Percentiles rank a stretch among this genome's conserved stretches.
These are phyloP conservation scores for Cossypha niveicapilla DNA, from an alignment of 2,797 vertebrate species.

Conservation along the genomic window DNA sequence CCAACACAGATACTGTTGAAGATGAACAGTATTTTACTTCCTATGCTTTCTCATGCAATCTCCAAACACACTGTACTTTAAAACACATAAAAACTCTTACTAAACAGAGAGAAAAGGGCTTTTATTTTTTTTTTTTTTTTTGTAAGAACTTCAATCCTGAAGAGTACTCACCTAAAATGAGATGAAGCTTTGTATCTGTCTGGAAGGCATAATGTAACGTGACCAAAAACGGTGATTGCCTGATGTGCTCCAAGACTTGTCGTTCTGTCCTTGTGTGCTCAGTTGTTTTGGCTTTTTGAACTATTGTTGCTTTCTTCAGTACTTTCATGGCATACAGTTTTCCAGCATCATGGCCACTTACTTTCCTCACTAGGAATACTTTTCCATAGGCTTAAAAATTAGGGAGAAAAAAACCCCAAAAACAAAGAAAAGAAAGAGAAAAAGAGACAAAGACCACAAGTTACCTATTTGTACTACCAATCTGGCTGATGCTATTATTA, in stretches of 20 bases:
- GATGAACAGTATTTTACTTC: slow-evolving; percentile 20
- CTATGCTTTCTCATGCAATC: background rate
- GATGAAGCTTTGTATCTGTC: slow-evolving; percentile 97
- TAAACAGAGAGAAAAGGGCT: background rate
- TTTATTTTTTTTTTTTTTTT: background rate
- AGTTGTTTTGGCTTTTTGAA: slow-evolving; percentile 97
- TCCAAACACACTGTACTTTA: background rate
- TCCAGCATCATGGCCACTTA: slow-evolving; percentile 92
- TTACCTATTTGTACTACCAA: background rate
- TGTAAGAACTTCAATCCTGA: background rate
- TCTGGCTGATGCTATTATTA: background rate
- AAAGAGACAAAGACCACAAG: background rate
- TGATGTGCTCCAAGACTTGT: slow-evolving; percentile 95
- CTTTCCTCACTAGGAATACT: slow-evolving; percentile 95
- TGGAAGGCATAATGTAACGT: slow-evolving; percentile 98
- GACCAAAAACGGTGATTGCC: slow-evolving; percentile 93
- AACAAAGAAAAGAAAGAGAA: background rate
- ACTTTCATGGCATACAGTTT: slow-evolving; percentile 99
- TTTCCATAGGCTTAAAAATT: slow-evolving; percentile 88
- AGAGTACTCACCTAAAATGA: slow-evolving; percentile 87
- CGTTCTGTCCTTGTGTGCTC: slow-evolving; percentile 94
- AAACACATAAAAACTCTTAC: background rate
- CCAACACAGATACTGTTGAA: background rate
- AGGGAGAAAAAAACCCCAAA: background rate
- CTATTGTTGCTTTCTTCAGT: slow-evolving; percentile 96